Conservation (phyloP, 2,888 invertebrate species). For the Hesperia comma region DNA sequence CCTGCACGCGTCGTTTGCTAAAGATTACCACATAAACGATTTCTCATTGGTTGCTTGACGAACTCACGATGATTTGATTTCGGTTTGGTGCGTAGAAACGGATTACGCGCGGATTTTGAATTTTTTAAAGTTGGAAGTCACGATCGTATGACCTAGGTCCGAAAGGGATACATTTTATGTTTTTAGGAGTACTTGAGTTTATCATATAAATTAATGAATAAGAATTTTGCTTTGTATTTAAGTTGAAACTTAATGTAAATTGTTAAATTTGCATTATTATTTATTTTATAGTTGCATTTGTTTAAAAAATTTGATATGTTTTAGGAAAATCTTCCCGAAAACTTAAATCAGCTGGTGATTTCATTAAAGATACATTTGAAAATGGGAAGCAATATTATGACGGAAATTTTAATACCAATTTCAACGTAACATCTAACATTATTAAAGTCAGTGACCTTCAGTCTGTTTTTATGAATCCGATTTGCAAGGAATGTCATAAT, state of each 20-base stretch:
- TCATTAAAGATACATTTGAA: neutral
- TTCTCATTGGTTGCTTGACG: too few relatives aligned
- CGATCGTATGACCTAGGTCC: too few relatives aligned
- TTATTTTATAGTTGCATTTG: neutral
- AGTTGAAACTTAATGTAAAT: neutral
- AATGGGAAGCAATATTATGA: neutral
- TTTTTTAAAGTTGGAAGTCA: too few relatives aligned
- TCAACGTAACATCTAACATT: conserved; percentile 46
- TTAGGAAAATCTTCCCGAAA: conserved; percentile 37
- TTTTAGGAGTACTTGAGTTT: conserved; percentile 8
- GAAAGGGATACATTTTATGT: conserved; percentile 29
- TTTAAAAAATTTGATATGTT: neutral
- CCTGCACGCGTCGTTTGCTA: too few relatives aligned
- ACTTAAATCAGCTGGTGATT: neutral
- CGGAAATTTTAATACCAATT: conserved; percentile 48
- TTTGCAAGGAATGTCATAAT: conserved; percentile 54
- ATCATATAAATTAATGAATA: conserved; percentile 4
- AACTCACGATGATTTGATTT: too few relatives aligned
- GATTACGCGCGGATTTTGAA: too few relatives aligned
- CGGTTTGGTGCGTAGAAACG: too few relatives aligned
- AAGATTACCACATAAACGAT: too few relatives aligned
- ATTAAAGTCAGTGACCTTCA: conserved; percentile 50
- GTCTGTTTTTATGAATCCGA: conserved; percentile 50
- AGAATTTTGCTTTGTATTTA: neutral
- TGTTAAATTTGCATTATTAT: neutral